phyloP scores from a whole-genome alignment of 2,888 invertebrate species.

The Heliothis peltigera region DNA sequence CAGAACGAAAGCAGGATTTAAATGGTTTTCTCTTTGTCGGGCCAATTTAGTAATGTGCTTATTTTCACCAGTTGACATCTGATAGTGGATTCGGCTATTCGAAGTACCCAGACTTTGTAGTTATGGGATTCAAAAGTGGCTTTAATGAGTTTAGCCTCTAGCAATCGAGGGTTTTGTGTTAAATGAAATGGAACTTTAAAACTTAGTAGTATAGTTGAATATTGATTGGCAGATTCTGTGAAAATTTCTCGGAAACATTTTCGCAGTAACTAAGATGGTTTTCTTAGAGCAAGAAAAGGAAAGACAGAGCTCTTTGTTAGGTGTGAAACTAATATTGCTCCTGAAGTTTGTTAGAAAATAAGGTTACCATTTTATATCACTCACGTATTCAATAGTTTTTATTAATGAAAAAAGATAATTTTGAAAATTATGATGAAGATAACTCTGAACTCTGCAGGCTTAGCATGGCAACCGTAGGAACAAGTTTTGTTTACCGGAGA shows the following conservation, averaged over 20 bases:
- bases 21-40: constrained; percentile 77
- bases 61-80: constrained; percentile 72
- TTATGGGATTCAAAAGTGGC: constrained; percentile 47
- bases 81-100: constrained; percentile 63
- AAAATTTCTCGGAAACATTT: constrained; percentile 40
- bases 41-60: constrained; percentile 75
- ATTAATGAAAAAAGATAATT: background rate
- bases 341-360: background rate
- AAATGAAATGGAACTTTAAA: constrained; percentile 19
- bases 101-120: constrained; percentile 40
- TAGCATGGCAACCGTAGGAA: too few relatives aligned
- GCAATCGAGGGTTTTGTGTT: background rate
- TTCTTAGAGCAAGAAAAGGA: constrained; percentile 28
- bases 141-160: constrained; percentile 51
- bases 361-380: background rate
- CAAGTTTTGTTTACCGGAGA: too few relatives aligned
- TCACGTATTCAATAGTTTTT: background rate
- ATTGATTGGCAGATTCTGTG: background rate
- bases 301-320: constrained; percentile 18
- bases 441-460: too few relatives aligned
- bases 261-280: constrained; percentile 26
- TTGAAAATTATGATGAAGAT: too few relatives aligned
- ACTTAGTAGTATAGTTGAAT: background rate
- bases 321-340: constrained; percentile 26
- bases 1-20: constrained; percentile 78